Evolutionary conservation across 2,888 invertebrate species (phyloP), one percentile per base, ranked within the genome.

Genomic region (Agrenia bidenticulata): DNA sequence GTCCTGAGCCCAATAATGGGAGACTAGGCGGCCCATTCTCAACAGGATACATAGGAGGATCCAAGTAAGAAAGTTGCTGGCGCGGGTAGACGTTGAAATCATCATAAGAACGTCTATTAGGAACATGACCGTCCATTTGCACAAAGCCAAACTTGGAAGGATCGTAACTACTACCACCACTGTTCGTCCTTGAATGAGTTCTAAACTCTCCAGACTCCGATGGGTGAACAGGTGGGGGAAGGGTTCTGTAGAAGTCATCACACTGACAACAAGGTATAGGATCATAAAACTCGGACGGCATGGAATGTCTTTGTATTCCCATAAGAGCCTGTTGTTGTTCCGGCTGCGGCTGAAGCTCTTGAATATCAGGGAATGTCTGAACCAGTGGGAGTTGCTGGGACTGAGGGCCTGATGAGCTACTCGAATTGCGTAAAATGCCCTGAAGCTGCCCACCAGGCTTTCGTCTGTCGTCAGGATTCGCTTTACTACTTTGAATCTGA

Each of bases 231-330:
- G 63, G 63, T 45, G 61, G 64, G 5, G 71, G 64, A 45, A 68
- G 61, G 26, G 66, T 63, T 54, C 69, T 65, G 51, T 73, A 73
- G 61, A 63, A 70, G 45, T 70, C 73, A 32, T 73, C 75, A 66
- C 75, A 75, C 60, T 73, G 72, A 66, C 75, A 75, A 64, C 73
- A 66, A 2, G 63, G 57, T 51, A 65, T 49, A 21, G 67, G 62
- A 62, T 75, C 72, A 64, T 75, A 73, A 70, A 73, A 75, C 61
- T 73, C 73, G 75, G 75, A 75, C 75, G 75, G 75, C 67, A 71
- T 69, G n/a, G 74, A 73, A 9, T 70, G 70, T 64, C 69, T 70
- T 64, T 73, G 70, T 58, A 64, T 70, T 17, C 55, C 42, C 9
- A n/a, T 37, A 17, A 19, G 37, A 19, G 5, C 7, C 23, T 50